These are phyloP conservation scores for Aphelenchoides avenae DNA, from an alignment of 1,140 invertebrate genomes.

Conservation along the genomic window DNA sequence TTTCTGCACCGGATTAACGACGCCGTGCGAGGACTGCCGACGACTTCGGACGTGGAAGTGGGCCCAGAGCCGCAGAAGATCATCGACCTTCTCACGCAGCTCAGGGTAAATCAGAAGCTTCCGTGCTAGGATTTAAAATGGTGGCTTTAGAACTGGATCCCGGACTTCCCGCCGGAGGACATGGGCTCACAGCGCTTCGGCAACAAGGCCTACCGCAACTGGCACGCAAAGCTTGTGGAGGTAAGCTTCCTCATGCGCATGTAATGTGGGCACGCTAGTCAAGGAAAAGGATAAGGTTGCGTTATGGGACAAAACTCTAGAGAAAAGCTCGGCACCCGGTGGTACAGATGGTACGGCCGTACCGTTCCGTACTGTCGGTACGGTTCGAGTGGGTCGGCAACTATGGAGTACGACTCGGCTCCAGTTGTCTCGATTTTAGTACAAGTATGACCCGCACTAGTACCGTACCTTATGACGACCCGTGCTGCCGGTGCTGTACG, in stretches of 20 bases:
- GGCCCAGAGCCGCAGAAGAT: slow-evolving; percentile 23
- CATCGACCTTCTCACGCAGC: slow-evolving; percentile 34
- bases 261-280: background rate
- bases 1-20: slow-evolving; percentile 46
- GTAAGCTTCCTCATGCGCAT: slow-evolving; percentile 62
- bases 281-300: background rate
- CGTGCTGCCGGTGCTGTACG: too few relatives aligned
- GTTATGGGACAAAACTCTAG: too few relatives aligned
- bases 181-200: slow-evolving; percentile 55
- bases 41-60: slow-evolving; percentile 38
- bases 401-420: background rate
- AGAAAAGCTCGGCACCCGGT: too few relatives aligned
- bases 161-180: slow-evolving; percentile 51
- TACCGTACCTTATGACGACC: too few relatives aligned
- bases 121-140: slow-evolving; percentile 18
- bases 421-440: slow-evolving; percentile 1
- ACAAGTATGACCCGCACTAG: too few relatives aligned
- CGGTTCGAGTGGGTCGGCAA: too few relatives aligned
- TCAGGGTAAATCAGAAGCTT: slow-evolving; percentile 29
- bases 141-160: slow-evolving; percentile 44
- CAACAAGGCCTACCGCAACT: slow-evolving; percentile 82
- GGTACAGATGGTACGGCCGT: background rate
- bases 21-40: slow-evolving; percentile 40
- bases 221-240: slow-evolving; percentile 74
- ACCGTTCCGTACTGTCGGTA: too few relatives aligned